phyloP scores from a whole-genome alignment of 2,113 vertebrate species.

The Hypanus sabinus region DNA sequence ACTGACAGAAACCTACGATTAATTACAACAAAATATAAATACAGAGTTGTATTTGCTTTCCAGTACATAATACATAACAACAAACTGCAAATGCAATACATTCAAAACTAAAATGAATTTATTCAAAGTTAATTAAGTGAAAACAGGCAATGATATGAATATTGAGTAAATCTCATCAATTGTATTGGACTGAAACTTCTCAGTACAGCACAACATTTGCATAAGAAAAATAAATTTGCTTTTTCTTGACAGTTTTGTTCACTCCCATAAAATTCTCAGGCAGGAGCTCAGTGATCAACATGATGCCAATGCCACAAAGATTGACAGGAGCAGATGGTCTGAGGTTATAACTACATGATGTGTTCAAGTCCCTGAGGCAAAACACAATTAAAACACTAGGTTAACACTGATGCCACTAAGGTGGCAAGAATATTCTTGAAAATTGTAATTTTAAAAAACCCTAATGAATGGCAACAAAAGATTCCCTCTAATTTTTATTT shows the following conservation, averaged over 20 bases:
- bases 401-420: not conserved
- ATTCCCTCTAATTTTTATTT: not conserved
- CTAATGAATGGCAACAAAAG: not conserved
- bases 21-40: not conserved
- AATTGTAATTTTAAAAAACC: not conserved
- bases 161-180: not conserved
- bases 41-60: not conserved
- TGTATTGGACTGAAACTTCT: not conserved
- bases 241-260: not conserved
- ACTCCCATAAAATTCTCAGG: not conserved
- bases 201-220: not conserved
- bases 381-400: constrained; percentile 7
- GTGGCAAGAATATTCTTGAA: not conserved
- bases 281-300: not conserved
- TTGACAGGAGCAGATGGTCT: constrained; percentile 31
- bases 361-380: constrained; percentile 8
- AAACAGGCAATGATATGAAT: not conserved
- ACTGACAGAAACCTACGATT: not conserved
- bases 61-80: not conserved
- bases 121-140: not conserved
- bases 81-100: not conserved
- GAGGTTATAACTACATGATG: constrained; percentile 3
- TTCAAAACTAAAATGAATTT: constrained; percentile 21
- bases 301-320: constrained; percentile 14
- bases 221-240: not conserved